These are phyloP conservation scores for Lepus americanus DNA, from an alignment of 2,113 vertebrate species.

Conservation along the genomic window DNA sequence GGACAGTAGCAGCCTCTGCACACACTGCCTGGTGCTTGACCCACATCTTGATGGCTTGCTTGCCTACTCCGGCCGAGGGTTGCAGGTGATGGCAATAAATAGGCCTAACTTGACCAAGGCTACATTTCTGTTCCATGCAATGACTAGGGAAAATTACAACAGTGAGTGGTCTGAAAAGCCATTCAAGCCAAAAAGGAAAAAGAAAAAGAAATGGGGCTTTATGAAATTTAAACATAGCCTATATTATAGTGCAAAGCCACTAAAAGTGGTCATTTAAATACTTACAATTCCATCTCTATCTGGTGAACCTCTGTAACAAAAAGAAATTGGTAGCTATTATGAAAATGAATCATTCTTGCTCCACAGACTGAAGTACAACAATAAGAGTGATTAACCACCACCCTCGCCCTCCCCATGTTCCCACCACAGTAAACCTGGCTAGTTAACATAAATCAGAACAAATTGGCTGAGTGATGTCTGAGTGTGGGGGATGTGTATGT, in stretches of 20 bases:
- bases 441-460: constrained; percentile 33
- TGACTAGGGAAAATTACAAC: constrained; percentile 73
- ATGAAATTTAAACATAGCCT: constrained; percentile 31
- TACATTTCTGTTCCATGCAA: constrained; percentile 36
- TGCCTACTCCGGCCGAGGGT: not conserved
- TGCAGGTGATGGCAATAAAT: constrained; percentile 55
- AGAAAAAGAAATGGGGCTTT: not conserved
- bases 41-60: not conserved
- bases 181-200: not conserved
- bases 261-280: constrained; percentile 78
- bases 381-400: not conserved
- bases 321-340: constrained; percentile 75
- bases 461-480: not conserved
- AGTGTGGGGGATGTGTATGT: not conserved
- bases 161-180: not conserved
- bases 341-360: constrained; percentile 50
- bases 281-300: constrained; percentile 97
- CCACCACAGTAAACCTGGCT: not conserved
- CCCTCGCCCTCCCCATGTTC: not conserved
- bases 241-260: not conserved
- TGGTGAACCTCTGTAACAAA: constrained; percentile 93
- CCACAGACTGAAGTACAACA: not conserved
- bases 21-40: constrained; percentile 47
- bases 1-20: constrained; percentile 32
- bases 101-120: constrained; percentile 49